Conservation (phyloP, 2,888 invertebrate species). For the Ennomos fuscantarius region DNA sequence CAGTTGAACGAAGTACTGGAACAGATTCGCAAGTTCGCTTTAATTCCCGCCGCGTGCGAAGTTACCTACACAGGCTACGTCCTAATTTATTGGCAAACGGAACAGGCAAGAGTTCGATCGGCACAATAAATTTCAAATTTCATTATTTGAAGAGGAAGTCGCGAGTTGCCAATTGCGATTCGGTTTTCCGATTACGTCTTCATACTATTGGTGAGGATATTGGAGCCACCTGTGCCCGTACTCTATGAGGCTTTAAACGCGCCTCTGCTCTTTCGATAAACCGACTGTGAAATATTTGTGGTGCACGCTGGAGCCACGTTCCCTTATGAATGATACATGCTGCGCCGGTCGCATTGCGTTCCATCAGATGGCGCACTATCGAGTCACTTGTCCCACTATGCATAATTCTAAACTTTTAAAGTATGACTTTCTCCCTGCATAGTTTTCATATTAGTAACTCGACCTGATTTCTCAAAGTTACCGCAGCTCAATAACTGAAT, state of each 20-base stretch:
- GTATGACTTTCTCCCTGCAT: slow-evolving; percentile 40
- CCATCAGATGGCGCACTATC: slow-evolving; percentile 46
- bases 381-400: slow-evolving; percentile 56
- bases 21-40: slow-evolving; percentile 53
- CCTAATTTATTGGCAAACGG: slow-evolving; percentile 72
- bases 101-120: slow-evolving; percentile 68
- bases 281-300: slow-evolving; percentile 81
- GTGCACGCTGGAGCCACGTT: slow-evolving; percentile 70
- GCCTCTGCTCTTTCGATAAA: slow-evolving; percentile 78
- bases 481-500: slow-evolving; percentile 36
- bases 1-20: slow-evolving; percentile 49
- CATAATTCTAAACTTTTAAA: slow-evolving; percentile 57
- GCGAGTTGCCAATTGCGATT: slow-evolving; percentile 77
- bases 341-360: slow-evolving; percentile 52
- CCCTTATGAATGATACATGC: slow-evolving; percentile 83
- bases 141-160: slow-evolving; percentile 82
- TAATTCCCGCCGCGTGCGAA: slow-evolving; percentile 59
- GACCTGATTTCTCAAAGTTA: slow-evolving; percentile 41
- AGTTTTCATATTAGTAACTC: slow-evolving; percentile 37
- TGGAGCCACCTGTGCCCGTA: slow-evolving; percentile 80
- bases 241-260: slow-evolving; percentile 82
- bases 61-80: slow-evolving; percentile 48
- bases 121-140: slow-evolving; percentile 82
- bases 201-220: slow-evolving; percentile 82
- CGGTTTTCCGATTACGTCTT: slow-evolving; percentile 81